Base-by-base conservation (phyloP, 2,113 vertebrate genomes). In the Poeciliopsis turrubarensis region DNA sequence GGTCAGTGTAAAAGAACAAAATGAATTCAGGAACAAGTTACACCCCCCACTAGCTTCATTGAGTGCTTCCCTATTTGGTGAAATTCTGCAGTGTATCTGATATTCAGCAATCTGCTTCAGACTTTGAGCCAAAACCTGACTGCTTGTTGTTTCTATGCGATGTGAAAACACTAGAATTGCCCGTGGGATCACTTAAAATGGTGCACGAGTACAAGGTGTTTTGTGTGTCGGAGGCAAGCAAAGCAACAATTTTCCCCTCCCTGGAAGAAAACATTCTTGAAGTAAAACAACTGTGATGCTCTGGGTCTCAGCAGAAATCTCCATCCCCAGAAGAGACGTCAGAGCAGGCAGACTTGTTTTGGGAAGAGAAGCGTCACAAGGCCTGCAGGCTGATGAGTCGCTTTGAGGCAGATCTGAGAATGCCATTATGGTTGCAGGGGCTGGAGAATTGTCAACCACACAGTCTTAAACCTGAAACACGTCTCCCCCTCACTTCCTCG, bases 321-420 rank as follows among this genome's bases (percentile, higher is more conserved):
- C 60, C 74, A 81, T 72, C 81, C 86, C 81, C 87, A 78, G 60
- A 82, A 76, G 90, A 87, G 74, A 87, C 37, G 27, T 73, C 67
- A 86, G 80, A 79, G 73, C 72, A 78, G 84, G 65, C 69, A 84
- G 87, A 77, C 78, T 68, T 78, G 86, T 82, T 86, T 78, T 73
- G 63, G 78, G 70, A 77, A 72, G 75, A 79, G 65, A 51, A 74
- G 77, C 32, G 57, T 84, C 72, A 60, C 72, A 69, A 68, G 72
- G 66, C 83, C 84, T 60, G 68, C 27, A 32, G 89, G 86, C 81
- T 69, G 85, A 91, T 88, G 88, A 92, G 86, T 92, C 88, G 90
- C 89, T 90, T 89, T 89, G 84, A 90, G 87, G 86, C 87, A 86
- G 86, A 93, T 86, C 84, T 86, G 88, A 92, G 86, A 86, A 82